Conservation (phyloP, 2,888 invertebrate species). For the Coelopa pilipes region DNA sequence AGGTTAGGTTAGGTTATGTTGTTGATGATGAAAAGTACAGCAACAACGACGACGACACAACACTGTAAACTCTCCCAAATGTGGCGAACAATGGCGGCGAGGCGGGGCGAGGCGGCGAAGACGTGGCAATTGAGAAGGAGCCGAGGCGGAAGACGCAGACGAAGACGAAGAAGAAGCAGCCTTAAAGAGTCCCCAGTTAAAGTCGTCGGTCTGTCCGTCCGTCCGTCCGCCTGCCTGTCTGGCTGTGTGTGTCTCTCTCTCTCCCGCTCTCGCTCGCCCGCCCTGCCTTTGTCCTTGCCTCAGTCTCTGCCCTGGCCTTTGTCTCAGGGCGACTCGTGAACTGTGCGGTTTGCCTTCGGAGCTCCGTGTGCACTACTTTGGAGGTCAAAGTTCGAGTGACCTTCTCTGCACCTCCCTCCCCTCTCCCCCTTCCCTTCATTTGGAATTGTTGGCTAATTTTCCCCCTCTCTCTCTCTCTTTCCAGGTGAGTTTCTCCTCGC, state of each 20-base stretch:
- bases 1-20: slow-evolving; percentile 32
- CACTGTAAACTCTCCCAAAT: neutral
- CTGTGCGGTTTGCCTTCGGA: too few relatives aligned
- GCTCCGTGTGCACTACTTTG: neutral
- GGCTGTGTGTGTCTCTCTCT: too few relatives aligned
- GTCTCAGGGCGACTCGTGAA: too few relatives aligned
- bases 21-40: neutral
- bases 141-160: neutral
- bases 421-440: slow-evolving; percentile 17
- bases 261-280: too few relatives aligned
- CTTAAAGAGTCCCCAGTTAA: too few relatives aligned
- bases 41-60: neutral
- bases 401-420: neutral
- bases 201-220: too few relatives aligned
- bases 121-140: slow-evolving; percentile 4
- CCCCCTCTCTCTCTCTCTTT: slow-evolving; percentile 26
- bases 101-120: neutral
- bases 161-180: neutral
- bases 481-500: slow-evolving; percentile 36
- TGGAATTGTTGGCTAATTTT: slow-evolving; percentile 2
- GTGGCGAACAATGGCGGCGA: neutral
- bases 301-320: too few relatives aligned
- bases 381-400: slow-evolving; percentile 22
- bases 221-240: too few relatives aligned
- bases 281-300: too few relatives aligned